Base-by-base conservation (phyloP, 2,797 vertebrate species). In the Lepidocolaptes lacrymiger region DNA sequence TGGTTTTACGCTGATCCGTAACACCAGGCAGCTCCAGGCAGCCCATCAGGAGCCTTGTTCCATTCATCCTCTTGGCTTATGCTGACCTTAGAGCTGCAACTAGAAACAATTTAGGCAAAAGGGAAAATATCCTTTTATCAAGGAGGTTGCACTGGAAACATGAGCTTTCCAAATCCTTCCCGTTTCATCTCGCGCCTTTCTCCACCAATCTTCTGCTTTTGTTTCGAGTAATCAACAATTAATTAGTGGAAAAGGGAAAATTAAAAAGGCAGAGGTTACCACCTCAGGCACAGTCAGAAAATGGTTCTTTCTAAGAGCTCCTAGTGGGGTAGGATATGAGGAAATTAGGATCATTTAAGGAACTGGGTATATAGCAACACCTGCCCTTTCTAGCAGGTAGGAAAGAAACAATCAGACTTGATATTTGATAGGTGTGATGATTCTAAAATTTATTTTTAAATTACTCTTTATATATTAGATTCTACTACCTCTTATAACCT, bases 1-100 rank as follows among this genome's bases (percentile, higher is more conserved):
- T 97, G 98, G 97, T 98, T 97, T 98, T 98, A 99, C 95, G 98
- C 98, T 99, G 98, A 99, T 99, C 98, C 98, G 95, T 99, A 98
- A 98, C 98, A 98, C 97, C 96, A 97, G 94, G 97, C 97, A 94
- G 98, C 98, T 98, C 95, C 96, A 87, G 98, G 98, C 97, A 78
- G 97, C 97, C 97, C 95, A 91, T 97, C 97, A 97, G 96, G 95
- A 97, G 97, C 97, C 96, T 97, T 98, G 97, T 98, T 98, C 97
- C 97, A 98, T 98, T 97, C 97, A 80, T 97, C 97, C 96, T 97
- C 97, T 96, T 97, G 95, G 95, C 98, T 98, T 94, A 97, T 96
- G 96, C 94, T 97, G 98, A 98, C 98, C 98, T 98, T 96, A 95
- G 80, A 97, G 68, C 92, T 94, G 96, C 96, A 96, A 96, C 96